Conservation (phyloP, 2,797 vertebrate genomes). For the Hydrolagus colliei region DNA sequence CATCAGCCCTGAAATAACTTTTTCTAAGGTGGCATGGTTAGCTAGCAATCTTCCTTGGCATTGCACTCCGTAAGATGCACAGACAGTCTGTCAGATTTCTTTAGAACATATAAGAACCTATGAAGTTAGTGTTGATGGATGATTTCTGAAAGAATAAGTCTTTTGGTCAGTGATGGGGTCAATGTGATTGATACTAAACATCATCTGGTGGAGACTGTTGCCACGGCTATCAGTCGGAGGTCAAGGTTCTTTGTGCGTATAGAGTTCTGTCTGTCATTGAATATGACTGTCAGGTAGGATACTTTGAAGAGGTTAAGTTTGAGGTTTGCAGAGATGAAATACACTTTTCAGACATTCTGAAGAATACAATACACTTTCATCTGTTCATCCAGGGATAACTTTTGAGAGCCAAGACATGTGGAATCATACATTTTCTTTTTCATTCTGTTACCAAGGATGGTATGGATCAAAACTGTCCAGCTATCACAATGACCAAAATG, state of each 20-base stretch:
- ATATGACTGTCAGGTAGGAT: neutral
- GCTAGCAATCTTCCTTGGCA: neutral
- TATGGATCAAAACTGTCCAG: no score
- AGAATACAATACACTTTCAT: neutral
- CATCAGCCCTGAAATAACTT: neutral
- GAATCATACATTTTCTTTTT: slow-evolving; percentile 10
- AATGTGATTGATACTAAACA: neutral
- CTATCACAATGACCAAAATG: no score
- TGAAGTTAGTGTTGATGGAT: neutral
- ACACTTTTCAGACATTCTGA: neutral
- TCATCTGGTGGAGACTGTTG: neutral
- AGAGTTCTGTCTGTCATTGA: neutral
- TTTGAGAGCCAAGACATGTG: neutral
- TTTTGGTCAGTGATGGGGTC: neutral
- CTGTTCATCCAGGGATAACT: neutral
- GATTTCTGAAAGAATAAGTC: neutral
- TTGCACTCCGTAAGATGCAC: no score
- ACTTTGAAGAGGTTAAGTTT: neutral
- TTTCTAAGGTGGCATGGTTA: no score
- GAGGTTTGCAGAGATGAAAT: neutral
- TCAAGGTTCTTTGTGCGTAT: neutral
- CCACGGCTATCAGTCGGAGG: neutral
- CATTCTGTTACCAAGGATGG: neutral
- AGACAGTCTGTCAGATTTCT: neutral
- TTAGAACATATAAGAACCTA: neutral